Conservation (phyloP, 2,113 vertebrate species). For the Phyllostomus discolor region DNA sequence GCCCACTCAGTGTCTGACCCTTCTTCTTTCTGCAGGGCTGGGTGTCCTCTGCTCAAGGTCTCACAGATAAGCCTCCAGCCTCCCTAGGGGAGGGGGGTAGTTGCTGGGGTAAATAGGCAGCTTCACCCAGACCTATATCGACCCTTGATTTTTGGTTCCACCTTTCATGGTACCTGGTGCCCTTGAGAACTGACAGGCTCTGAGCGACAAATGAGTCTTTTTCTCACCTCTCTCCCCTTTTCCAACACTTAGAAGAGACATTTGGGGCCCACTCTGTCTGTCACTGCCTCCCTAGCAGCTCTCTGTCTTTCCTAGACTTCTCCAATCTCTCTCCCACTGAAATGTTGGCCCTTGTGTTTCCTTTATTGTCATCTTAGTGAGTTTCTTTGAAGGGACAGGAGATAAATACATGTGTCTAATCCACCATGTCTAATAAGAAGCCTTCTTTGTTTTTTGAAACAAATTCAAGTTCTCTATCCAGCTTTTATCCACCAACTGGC, state of each 20-base stretch:
- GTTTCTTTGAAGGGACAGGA: neutral
- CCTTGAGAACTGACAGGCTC: neutral
- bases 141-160: neutral
- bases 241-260: neutral
- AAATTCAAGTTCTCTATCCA: neutral
- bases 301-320: neutral
- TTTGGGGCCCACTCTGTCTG: neutral
- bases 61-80: neutral
- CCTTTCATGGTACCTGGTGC: neutral
- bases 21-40: neutral
- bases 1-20: accelerated
- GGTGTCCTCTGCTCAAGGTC: neutral
- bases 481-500: neutral
- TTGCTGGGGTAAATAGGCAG: neutral
- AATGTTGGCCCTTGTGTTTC: neutral
- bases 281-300: neutral
- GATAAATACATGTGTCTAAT: neutral
- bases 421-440: neutral
- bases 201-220: neutral
- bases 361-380: neutral
- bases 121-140: neutral
- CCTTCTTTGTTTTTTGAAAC: neutral
- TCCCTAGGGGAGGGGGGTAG: neutral
- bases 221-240: neutral
- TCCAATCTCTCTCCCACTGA: neutral